Conservation (phyloP, 2,797 vertebrate genomes). For the Macroramphosus scolopax region DNA sequence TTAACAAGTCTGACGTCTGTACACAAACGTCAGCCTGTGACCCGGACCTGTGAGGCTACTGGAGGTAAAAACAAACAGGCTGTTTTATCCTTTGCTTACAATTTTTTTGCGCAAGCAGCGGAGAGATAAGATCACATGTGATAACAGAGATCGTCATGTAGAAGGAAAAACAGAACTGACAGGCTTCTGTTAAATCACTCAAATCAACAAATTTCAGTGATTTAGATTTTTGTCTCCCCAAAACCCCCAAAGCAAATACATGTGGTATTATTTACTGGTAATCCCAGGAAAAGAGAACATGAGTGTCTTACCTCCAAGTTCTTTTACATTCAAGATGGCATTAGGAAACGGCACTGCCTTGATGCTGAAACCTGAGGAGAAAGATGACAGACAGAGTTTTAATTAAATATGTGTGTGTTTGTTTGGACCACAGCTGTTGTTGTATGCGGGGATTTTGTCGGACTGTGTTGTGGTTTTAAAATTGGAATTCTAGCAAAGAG, state of each 20-base stretch:
- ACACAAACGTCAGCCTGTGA: constrained; percentile 19
- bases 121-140: not conserved
- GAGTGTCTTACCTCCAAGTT: constrained; percentile 92
- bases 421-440: no score
- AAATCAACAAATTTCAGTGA: not conserved
- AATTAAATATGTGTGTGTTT: no score
- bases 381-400: no score
- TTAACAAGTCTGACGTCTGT: constrained; percentile 54
- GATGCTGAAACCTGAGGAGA: constrained; percentile 93
- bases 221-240: not conserved
- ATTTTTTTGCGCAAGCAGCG: constrained; percentile 10
- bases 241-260: constrained; percentile 8
- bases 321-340: constrained; percentile 97
- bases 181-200: no score
- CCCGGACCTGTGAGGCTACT: constrained; percentile 32
- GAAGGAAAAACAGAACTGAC: not conserved
- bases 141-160: not conserved
- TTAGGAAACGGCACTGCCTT: constrained; percentile 98
- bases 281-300: not conserved
- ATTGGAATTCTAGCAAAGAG: no score
- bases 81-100: constrained; percentile 16
- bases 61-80: constrained; percentile 33
- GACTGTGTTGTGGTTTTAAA: no score
- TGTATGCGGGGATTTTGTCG: no score
- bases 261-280: not conserved